Evolutionary conservation across 2,113 vertebrate species (phyloP).

Genomic region (Erythrolamprus reginae): DNA sequence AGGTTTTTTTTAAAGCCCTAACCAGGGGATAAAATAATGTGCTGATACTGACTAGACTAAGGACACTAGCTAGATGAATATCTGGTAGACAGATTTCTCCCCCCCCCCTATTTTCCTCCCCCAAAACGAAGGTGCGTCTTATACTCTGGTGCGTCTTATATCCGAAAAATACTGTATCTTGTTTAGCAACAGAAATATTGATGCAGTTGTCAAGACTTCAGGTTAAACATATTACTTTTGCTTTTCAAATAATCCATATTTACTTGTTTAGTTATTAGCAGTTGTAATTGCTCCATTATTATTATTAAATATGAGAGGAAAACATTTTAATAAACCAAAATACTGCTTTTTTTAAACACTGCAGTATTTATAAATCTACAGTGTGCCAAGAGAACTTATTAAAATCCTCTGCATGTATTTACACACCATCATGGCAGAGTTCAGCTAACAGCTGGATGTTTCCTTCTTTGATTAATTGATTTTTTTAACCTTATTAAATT

Average conservation of each 20-base stretch:
- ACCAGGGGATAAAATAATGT: no score
- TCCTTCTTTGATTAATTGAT: conserved; percentile 19
- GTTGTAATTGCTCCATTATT: not conserved
- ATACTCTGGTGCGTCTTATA: no score
- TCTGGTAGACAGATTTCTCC: no score
- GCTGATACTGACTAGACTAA: no score
- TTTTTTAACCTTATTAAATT: conserved; percentile 23
- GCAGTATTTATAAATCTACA: not conserved
- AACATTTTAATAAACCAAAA: not conserved
- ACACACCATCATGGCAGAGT: not conserved
- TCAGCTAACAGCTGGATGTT: conserved; percentile 24
- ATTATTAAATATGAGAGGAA: not conserved
- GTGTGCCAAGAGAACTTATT: conserved; percentile 12
- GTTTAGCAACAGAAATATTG: not conserved
- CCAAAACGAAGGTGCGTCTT: no score
- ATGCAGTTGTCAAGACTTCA: not conserved
- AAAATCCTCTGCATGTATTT: conserved; percentile 1
- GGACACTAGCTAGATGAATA: no score
- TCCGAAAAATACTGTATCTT: no score
- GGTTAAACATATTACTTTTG: not conserved
- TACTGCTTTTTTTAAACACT: not conserved
- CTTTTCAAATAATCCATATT: not conserved
- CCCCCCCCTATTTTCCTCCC: no score
- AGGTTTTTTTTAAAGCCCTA: no score
- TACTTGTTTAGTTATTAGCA: not conserved